These are phyloP conservation scores for Planiliza haematocheilus DNA, from an alignment of 2,113 vertebrate genomes.

Conservation along the genomic window DNA sequence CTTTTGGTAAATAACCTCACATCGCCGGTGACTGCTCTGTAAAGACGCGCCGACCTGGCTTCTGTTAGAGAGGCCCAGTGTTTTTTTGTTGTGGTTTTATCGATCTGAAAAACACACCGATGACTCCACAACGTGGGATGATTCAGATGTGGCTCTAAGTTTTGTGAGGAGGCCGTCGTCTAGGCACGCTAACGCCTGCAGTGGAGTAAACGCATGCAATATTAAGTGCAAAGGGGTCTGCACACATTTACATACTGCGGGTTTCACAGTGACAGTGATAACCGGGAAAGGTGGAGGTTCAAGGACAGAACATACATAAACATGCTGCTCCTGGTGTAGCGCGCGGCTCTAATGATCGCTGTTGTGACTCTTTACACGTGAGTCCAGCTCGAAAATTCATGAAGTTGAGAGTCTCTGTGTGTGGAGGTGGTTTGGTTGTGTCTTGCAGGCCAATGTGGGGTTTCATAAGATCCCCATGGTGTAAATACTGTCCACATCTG, in stretches of 20 bases:
- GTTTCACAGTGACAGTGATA: slow-evolving; percentile 17
- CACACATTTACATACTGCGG: slow-evolving; percentile 15
- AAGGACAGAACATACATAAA: no score
- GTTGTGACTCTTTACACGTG: no score
- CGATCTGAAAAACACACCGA: not conserved
- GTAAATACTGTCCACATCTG: no score
- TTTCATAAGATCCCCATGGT: no score
- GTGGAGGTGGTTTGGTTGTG: no score
- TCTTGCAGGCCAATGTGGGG: no score
- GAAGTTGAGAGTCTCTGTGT: no score
- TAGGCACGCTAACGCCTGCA: no score
- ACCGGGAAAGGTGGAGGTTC: slow-evolving; percentile 1
- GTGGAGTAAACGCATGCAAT: slow-evolving; percentile 12
- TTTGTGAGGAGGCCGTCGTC: no score
- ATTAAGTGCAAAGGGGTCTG: slow-evolving; percentile 34
- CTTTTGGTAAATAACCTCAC: slow-evolving; percentile 5
- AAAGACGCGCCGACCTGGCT: not conserved
- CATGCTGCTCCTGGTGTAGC: no score
- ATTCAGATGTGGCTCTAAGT: not conserved
- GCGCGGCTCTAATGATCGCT: no score
- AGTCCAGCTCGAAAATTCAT: no score
- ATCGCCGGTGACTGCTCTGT: not conserved
- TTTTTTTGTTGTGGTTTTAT: not conserved
- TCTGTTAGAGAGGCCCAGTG: not conserved
- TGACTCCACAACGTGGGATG: not conserved